Evolutionary conservation across 64 coral and sea anemone genomes (phyloP), one percentile per base, ranked within the genome.

Genomic region (Catalaphyllia jardinei): DNA sequence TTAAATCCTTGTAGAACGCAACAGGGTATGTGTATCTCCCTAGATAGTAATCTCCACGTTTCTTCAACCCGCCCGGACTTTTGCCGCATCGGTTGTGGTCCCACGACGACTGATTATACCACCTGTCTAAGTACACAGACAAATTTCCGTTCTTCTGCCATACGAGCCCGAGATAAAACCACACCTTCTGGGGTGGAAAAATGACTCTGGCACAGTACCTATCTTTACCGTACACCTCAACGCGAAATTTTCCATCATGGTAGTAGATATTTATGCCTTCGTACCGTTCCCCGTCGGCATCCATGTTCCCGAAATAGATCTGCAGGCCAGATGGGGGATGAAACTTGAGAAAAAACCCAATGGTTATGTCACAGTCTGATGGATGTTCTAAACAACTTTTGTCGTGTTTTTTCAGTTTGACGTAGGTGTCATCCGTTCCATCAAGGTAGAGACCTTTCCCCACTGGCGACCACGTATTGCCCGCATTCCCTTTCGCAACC

Each of bases 1-100:
- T 38, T 22, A 85, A 71, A 85, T 85, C 63, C 24, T 65, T 71
- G 63, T 71, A 85, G 62, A 71, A 85, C 24, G 81, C 81, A 71
- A 28, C 50, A n/a, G 62, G 62, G n/a, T 51, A 85, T 16, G 81
- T 85, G 18, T 52, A 10, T 51, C 29, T 85, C 11, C 81, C 81
- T 71, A 85, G 12, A 29, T 46, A 71, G 63, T 85, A 85, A 16
- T 29, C 4, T 17, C 4, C 19, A 17, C n/a, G 16, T 15, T 2
- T 85, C 12, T 16, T 18, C 6, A 85, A 51, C 64, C 38, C 63
- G 8, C 22, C 29, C 1, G n/a, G 22, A 12, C 38, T 71, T 15
- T 17, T 14, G 33, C 60, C 60, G 16, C 81, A 85, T 1, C 17
- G 12, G 11, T 7, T 1, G 19, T 42, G 19, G 2, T 46, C 65